phyloP scores from a whole-genome alignment of 2,797 vertebrate genomes.

The Mus caroli region DNA sequence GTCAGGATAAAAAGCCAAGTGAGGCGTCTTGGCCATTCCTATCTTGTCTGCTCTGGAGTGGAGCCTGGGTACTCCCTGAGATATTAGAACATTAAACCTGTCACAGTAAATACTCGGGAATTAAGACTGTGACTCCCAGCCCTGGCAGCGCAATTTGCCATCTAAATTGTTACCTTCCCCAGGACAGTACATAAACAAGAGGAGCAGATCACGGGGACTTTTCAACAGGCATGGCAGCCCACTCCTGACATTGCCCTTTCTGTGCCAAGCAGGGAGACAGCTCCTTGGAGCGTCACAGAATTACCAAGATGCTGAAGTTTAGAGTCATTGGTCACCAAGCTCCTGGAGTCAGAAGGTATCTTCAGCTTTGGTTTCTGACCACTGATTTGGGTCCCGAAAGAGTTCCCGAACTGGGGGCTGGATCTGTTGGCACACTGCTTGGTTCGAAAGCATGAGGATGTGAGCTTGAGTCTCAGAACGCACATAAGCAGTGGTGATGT shows the following conservation, averaged over 20 bases:
- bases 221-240: not conserved
- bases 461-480: not conserved
- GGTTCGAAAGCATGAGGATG: not conserved
- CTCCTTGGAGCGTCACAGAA: not conserved
- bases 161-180: conserved; percentile 75
- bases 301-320: conserved; percentile 9
- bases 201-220: not conserved
- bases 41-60: fast-evolving
- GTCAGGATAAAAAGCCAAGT: not conserved
- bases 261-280: not conserved
- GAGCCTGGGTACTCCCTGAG: conserved; percentile 2
- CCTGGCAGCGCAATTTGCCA: conserved; percentile 69
- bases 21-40: not conserved
- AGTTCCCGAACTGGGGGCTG: not conserved
- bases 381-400: not conserved
- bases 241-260: not conserved
- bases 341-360: not conserved
- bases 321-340: conserved; percentile 5
- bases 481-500: not conserved
- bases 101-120: conserved; percentile 72
- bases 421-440: not conserved
- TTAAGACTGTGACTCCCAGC: conserved; percentile 41
- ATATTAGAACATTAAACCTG: conserved; percentile 63
- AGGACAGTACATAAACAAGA: conserved; percentile 19
- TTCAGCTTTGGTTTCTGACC: not conserved